Evolutionary conservation across 2,797 vertebrate species (phyloP).

Genomic region (Fratercula arctica): DNA sequence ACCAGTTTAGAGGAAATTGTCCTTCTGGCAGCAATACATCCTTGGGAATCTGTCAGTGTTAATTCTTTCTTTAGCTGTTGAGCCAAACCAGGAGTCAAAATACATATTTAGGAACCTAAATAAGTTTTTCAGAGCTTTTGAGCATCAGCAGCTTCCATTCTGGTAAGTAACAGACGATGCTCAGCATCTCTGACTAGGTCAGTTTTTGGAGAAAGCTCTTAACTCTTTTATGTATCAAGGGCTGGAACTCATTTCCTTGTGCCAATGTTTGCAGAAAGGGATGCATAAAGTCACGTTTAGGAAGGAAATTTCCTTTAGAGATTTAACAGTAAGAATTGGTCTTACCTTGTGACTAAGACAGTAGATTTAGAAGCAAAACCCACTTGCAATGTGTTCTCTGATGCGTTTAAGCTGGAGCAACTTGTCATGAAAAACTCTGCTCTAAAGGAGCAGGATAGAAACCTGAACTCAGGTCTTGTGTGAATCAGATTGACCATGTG

Average conservation of each 20-base stretch:
- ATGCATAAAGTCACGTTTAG: neutral
- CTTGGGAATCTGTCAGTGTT: slow-evolving; percentile 28
- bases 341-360: neutral
- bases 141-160: neutral
- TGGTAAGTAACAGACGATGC: neutral
- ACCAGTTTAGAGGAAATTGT: slow-evolving; percentile 53
- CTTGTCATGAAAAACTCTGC: neutral
- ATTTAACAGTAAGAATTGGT: neutral
- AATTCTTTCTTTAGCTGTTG: slow-evolving; percentile 38
- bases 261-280: neutral
- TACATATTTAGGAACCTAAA: neutral
- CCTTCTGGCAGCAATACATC: slow-evolving; percentile 46
- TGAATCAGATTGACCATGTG: neutral
- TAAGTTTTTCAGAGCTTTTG: slow-evolving; percentile 10
- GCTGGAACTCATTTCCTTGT: neutral
- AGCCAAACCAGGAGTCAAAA: slow-evolving; percentile 55
- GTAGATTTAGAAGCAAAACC: neutral
- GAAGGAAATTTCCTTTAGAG: neutral
- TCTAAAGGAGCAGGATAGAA: neutral
- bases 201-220: neutral
- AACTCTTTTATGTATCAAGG: neutral
- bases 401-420: neutral
- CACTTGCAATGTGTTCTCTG: neutral
- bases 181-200: neutral
- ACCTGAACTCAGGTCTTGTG: neutral